These are phyloP conservation scores for Nautilus pompilius DNA, from an alignment of 1,140 invertebrate species.

Conservation along the genomic window DNA sequence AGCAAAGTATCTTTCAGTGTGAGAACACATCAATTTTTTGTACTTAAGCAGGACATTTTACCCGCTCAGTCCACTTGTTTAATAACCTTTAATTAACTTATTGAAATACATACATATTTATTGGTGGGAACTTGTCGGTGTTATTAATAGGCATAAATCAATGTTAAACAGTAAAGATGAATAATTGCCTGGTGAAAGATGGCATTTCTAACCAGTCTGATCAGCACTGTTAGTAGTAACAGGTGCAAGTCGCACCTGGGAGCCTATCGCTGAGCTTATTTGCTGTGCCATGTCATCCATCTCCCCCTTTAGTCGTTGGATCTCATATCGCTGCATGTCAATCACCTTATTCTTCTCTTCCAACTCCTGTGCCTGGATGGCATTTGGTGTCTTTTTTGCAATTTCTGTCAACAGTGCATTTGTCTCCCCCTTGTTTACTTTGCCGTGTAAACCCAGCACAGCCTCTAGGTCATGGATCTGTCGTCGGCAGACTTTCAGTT, in stretches of 20 bases:
- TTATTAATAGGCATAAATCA: not conserved
- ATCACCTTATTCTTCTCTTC: constrained; percentile 57
- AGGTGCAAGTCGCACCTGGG: constrained; percentile 31
- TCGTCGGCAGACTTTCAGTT: constrained; percentile 65
- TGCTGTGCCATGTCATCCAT: constrained; percentile 37
- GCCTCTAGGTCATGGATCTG: constrained; percentile 69
- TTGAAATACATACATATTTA: no score
- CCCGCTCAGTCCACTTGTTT: no score
- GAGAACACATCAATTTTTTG: no score
- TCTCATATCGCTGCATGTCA: constrained; percentile 51
- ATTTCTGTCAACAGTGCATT: constrained; percentile 61
- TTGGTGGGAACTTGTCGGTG: not conserved
- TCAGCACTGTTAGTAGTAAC: constrained; percentile 9
- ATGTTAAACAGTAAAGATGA: not conserved
- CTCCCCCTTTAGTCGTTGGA: constrained; percentile 42
- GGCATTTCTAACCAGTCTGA: not conserved
- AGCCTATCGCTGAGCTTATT: constrained; percentile 31
- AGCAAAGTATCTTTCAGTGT: no score
- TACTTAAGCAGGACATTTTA: no score
- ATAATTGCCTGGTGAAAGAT: constrained; percentile 2
- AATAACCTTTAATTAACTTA: no score
- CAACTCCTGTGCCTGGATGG: constrained; percentile 64
- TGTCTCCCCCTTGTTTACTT: constrained; percentile 52
- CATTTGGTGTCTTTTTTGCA: constrained; percentile 60
- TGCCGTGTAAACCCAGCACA: constrained; percentile 61